Base-by-base conservation (phyloP, 2,797 vertebrate species). In the Notoglanidium macrostoma region DNA sequence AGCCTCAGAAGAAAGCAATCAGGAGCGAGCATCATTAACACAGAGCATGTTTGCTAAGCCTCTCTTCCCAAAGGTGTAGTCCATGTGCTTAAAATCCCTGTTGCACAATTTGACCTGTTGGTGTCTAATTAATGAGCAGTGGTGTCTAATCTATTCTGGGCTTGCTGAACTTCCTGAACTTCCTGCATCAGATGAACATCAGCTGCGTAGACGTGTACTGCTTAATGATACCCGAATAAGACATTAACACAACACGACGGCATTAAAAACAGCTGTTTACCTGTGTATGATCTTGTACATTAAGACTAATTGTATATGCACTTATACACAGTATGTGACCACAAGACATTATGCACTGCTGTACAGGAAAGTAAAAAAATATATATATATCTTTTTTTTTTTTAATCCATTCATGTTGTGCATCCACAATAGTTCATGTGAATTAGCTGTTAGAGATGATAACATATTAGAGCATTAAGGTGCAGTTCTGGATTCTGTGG, bases 1-100 rank as follows among this genome's bases (percentile, higher is more conserved):
- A 83, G 65, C 76, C 90, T 89, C 86, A 49, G 78, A 87, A 87
- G 87, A 86, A 87, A 79, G 77, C 72, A 54, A 51, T 86, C 85
- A 86, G 76, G 87, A 85, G 74, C 57, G 84, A 84, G 86, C 89
- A 86, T 91, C 89, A 92, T 93, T 90, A 90, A 81, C 68, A 73
- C 88, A 88, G 26, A 82, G 10, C 19, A 65, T 88, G 90, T 92
- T 93, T 91, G 54, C 88, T 87, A 90, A 90, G 76, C 85, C 55
- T 29, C 54, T 9, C 61, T 88, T 70, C 88, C 89, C 67, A 65
- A n/a, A 82, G 89, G 89, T 87, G 83, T 81, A 54, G 86, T 84
- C 63, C 84, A 78, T 89, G 85, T 85, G 86, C 83, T 84, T 74
- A 88, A 89, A 87, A 83, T 91, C 88, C 87, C 86, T 84, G 85